Conservation (phyloP, 35 echinoderm and acorn worm genomes). For the Stichopus chloronotus region DNA sequence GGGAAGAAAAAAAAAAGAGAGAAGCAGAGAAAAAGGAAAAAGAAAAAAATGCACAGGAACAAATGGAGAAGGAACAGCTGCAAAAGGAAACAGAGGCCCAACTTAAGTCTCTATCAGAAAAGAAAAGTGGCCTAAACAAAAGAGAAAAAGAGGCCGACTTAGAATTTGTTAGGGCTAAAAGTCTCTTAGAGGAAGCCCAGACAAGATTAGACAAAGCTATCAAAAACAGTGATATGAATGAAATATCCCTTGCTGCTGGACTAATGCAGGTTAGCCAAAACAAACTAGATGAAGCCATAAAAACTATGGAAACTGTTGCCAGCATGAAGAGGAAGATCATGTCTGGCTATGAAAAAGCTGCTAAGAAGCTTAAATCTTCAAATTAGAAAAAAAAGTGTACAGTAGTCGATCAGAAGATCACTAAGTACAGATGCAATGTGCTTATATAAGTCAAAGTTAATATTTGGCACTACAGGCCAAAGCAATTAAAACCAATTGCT, state of each 20-base stretch:
- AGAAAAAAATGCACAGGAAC: neutral
- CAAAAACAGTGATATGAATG: neutral
- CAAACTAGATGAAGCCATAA: neutral
- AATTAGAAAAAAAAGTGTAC: constrained; percentile 1
- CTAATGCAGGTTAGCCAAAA: neutral
- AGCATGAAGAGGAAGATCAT: neutral
- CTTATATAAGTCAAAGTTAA: neutral
- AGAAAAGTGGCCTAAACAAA: neutral
- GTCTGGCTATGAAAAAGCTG: neutral
- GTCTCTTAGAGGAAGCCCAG: constrained; percentile 14
- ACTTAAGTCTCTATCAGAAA: neutral
- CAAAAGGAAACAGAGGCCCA: constrained; percentile 8
- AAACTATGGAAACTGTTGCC: constrained; percentile 10
- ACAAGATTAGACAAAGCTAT: constrained; percentile 9
- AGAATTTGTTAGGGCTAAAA: no score
- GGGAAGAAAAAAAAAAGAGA: constrained; percentile 30
- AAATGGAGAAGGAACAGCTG: constrained; percentile 1
- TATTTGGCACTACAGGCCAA: neutral
- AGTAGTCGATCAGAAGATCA: neutral
- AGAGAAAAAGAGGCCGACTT: neutral
- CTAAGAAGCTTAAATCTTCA: neutral
- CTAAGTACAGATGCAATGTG: neutral
- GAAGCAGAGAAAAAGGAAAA: neutral
- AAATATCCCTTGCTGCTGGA: neutral
- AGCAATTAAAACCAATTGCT: no score